These are phyloP conservation scores for Drosophila trapezifrons DNA, from an alignment of 1,140 invertebrate species.

Conservation along the genomic window DNA sequence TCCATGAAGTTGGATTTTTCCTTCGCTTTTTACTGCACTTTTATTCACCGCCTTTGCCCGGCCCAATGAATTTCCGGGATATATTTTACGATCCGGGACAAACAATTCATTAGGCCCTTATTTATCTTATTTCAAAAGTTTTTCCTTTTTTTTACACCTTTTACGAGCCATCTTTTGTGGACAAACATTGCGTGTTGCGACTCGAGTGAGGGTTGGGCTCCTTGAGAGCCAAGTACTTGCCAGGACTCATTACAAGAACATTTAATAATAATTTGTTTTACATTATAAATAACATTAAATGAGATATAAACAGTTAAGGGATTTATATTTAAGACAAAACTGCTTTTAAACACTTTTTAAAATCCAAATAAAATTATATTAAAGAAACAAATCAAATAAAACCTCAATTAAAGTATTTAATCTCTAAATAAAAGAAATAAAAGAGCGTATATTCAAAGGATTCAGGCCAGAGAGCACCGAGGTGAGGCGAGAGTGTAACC, in stretches of 20 bases:
- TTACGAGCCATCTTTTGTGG: constrained; percentile 40
- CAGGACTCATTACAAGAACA: background rate
- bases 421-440: no score
- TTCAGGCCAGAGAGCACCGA: no score
- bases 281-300: background rate
- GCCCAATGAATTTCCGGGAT: background rate
- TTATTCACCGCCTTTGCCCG: background rate
- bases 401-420: background rate
- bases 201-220: background rate
- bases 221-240: no score
- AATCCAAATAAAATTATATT: background rate
- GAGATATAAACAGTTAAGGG: background rate
- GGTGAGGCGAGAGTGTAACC: background rate
- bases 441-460: background rate
- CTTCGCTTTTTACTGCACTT: constrained; percentile 17
- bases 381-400: background rate
- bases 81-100: constrained; percentile 27
- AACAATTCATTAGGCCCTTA: constrained; percentile 40
- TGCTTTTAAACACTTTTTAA: background rate
- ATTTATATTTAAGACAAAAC: background rate
- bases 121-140: constrained; percentile 28
- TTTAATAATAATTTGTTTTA: background rate
- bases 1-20: constrained; percentile 22
- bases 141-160: constrained; percentile 34
- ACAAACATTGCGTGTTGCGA: constrained; percentile 38